Conservation (phyloP, 2,797 vertebrate genomes). For the Hapalemur alaotrensis region DNA sequence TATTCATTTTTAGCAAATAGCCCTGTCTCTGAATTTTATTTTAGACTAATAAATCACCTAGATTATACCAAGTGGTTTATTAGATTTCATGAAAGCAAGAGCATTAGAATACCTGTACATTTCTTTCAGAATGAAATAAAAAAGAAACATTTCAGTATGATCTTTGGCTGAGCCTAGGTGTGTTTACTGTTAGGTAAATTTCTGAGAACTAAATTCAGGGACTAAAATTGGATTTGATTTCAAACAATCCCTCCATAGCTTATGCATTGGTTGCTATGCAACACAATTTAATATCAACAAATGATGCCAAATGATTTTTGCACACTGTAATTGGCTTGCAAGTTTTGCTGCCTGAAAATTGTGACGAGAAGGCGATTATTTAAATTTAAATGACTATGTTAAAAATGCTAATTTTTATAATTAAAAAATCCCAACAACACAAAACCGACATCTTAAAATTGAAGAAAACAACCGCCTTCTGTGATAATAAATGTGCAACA, state of each 20-base stretch:
- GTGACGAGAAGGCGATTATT: slow-evolving; percentile 46
- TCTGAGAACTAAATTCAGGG: slow-evolving; percentile 51
- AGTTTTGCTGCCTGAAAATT: slow-evolving; percentile 47
- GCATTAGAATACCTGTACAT: not conserved
- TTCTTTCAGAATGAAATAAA: slow-evolving; percentile 51
- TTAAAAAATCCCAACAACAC: not conserved
- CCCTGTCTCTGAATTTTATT: slow-evolving; percentile 32
- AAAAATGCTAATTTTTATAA: slow-evolving; percentile 71
- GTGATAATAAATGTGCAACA: slow-evolving; percentile 49
- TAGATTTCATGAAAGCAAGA: not conserved
- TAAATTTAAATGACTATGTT: slow-evolving; percentile 39
- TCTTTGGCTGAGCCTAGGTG: not conserved
- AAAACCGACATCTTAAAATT: slow-evolving; percentile 59
- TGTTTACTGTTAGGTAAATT: slow-evolving; percentile 52
- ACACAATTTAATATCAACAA: slow-evolving; percentile 56
- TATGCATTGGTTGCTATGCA: slow-evolving; percentile 9
- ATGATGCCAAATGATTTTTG: slow-evolving; percentile 61
- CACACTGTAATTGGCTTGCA: slow-evolving; percentile 54
- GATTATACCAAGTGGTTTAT: not conserved
- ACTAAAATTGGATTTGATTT: slow-evolving; percentile 45
- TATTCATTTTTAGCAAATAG: slow-evolving; percentile 14
- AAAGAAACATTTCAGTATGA: slow-evolving; percentile 23
- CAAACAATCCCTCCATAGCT: slow-evolving; percentile 32
- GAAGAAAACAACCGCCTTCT: slow-evolving; percentile 51
- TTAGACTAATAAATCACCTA: slow-evolving; percentile 18